phyloP scores from a whole-genome alignment of 2,113 vertebrate genomes.

The Rhynchomys soricoides region DNA sequence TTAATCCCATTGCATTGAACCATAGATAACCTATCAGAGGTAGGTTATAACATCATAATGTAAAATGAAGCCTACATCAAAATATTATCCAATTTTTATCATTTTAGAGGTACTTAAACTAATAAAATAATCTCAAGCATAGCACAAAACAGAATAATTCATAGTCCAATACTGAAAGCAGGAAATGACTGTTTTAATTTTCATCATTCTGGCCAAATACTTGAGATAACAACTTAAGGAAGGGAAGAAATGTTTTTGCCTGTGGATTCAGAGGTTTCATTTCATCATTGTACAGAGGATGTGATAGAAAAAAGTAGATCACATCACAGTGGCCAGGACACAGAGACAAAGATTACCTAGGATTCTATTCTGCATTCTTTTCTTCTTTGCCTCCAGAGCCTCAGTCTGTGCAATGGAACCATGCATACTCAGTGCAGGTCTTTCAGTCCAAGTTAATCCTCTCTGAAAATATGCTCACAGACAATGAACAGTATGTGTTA shows the following conservation, averaged over 20 bases:
- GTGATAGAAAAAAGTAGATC: neutral
- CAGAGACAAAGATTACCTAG: neutral
- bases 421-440: neutral
- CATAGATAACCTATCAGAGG: neutral
- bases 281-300: neutral
- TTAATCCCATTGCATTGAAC: neutral
- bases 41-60: neutral
- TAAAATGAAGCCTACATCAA: neutral
- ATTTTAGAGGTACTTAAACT: neutral
- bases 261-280: neutral
- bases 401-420: neutral
- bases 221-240: too few species aligned
- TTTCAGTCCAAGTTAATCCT: neutral
- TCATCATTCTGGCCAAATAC: neutral
- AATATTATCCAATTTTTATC: neutral
- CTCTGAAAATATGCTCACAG: neutral
- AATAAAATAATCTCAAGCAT: neutral
- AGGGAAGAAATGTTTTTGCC: neutral
- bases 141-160: neutral
- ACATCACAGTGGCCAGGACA: neutral
- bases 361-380: neutral
- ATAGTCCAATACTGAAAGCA: neutral
- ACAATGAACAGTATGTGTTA: neutral
- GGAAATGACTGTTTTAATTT: neutral
- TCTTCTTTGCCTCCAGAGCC: too few species aligned